phyloP scores from a whole-genome alignment of 2,113 vertebrate genomes.

The Chlamydotis undulata region DNA sequence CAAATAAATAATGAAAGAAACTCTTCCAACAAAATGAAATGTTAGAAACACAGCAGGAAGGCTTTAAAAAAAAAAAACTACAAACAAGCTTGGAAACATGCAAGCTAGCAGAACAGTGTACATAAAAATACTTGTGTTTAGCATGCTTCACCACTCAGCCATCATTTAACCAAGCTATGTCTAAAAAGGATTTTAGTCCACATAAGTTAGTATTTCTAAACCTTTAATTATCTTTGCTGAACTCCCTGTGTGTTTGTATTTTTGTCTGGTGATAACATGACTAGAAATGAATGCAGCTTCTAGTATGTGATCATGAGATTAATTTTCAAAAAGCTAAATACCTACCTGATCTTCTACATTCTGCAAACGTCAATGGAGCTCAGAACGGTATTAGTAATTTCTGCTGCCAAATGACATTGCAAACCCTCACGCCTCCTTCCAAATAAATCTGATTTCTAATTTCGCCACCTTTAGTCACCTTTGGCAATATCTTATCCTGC shows the following conservation, averaged over 20 bases:
- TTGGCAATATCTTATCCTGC: neutral
- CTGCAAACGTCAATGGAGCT: neutral
- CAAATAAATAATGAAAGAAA: neutral
- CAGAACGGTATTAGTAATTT: neutral
- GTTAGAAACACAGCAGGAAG: neutral
- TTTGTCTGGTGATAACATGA: neutral
- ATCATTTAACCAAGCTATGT: neutral
- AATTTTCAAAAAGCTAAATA: neutral
- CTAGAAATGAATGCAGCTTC: neutral
- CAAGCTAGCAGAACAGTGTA: neutral
- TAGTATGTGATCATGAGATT: neutral
- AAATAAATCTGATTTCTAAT: neutral
- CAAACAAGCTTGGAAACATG: neutral
- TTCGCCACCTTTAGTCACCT: neutral
- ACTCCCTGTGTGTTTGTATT: neutral
- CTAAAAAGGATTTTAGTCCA: neutral
- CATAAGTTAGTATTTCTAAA: neutral
- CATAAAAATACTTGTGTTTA: neutral
- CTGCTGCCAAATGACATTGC: neutral
- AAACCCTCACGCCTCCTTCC: neutral
- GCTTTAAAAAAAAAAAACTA: neutral
- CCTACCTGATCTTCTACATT: neutral
- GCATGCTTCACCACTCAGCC: neutral
- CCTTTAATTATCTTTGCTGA: neutral
- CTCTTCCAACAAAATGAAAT: neutral